Evolutionary conservation across 2,113 vertebrate genomes (phyloP).

Genomic region (Elephas maximus): DNA sequence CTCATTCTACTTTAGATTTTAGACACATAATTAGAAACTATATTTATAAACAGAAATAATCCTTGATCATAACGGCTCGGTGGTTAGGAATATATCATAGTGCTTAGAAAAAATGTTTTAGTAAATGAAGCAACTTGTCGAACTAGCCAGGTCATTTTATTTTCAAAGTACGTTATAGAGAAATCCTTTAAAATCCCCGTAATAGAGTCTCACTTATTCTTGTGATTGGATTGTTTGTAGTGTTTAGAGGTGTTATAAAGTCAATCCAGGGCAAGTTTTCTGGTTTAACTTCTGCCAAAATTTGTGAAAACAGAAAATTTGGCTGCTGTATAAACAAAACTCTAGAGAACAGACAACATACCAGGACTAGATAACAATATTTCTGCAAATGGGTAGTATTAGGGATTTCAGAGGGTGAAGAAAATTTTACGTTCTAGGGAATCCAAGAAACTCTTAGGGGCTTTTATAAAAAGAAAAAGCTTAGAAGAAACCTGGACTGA

Average conservation of each 20-base stretch:
- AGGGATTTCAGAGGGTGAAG: background rate
- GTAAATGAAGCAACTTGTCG: constrained; percentile 9
- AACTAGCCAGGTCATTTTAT: background rate
- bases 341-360: background rate
- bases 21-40: background rate
- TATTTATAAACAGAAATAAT: background rate
- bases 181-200: background rate
- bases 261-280: constrained; percentile 47
- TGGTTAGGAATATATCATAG: background rate
- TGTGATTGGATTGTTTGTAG: background rate
- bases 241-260: background rate
- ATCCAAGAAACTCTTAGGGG: background rate
- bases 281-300: constrained; percentile 43
- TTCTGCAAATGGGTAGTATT: background rate
- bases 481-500: background rate
- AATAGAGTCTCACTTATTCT: background rate
- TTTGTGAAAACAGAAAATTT: constrained; percentile 51
- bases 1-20: background rate
- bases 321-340: background rate
- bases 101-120: background rate
- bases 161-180: background rate
- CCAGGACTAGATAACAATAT: background rate
- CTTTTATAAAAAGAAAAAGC: background rate
- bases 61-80: background rate
- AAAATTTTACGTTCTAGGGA: constrained; percentile 33